Percentiles rank a stretch among this genome's conserved stretches.
Evolutionary conservation across 2,888 invertebrate genomes (phyloP).

Genomic region (Caenorhabditis japonica): DNA sequence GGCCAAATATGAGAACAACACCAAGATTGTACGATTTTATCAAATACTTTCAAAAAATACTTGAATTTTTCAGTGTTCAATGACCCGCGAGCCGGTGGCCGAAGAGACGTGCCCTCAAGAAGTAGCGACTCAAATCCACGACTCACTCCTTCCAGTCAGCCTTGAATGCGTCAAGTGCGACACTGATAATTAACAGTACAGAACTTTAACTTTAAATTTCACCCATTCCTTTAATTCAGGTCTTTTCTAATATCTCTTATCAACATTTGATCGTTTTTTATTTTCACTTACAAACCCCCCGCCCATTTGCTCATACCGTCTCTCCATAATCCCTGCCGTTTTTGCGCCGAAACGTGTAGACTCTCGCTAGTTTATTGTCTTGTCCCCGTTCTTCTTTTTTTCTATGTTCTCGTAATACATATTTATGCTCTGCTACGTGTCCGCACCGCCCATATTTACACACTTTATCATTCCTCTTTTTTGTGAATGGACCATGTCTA

Average conservation of each 20-base stretch:
- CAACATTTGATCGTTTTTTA: slow-evolving; percentile 13
- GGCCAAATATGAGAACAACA: slow-evolving; percentile 72
- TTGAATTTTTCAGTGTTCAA: slow-evolving; percentile 67
- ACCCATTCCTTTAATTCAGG: slow-evolving; percentile 24
- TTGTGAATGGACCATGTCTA: slow-evolving; percentile 42
- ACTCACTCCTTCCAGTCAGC: slow-evolving; percentile 70
- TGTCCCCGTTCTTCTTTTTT: slow-evolving; percentile 28
- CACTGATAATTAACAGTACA: slow-evolving; percentile 5
- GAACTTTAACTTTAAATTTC: not conserved
- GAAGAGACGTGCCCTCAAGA: slow-evolving; percentile 64
- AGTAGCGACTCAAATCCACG: slow-evolving; percentile 66
- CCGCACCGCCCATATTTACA: not conserved
- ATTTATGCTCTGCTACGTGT: slow-evolving; percentile 34
- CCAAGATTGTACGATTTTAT: slow-evolving; percentile 58
- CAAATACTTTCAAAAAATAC: too few species aligned
- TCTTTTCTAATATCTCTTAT: slow-evolving; percentile 19
- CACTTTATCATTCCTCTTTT: slow-evolving; percentile 4
- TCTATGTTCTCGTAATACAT: slow-evolving; percentile 6
- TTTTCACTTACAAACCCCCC: slow-evolving; percentile 9
- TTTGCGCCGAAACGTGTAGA: slow-evolving; percentile 43
- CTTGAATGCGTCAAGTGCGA: slow-evolving; percentile 73
- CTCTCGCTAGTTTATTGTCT: slow-evolving; percentile 33
- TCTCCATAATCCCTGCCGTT: slow-evolving; percentile 29
- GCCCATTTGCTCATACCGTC: slow-evolving; percentile 35
- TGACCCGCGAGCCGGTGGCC: slow-evolving; percentile 57